phyloP scores from a whole-genome alignment of 2,888 invertebrate species.

The Taphrorychus bicolor region DNA sequence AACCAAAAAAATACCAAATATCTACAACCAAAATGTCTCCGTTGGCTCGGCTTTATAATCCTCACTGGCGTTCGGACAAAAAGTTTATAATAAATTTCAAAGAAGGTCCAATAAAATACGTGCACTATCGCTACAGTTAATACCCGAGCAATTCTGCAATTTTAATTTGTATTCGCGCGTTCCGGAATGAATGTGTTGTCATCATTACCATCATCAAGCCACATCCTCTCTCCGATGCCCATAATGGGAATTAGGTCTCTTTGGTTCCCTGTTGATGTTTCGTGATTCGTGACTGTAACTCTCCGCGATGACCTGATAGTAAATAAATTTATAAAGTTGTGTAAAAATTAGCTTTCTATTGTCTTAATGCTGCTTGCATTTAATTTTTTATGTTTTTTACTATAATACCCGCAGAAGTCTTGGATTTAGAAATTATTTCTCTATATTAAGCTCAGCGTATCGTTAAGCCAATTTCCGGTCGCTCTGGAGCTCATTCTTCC shows the following conservation, averaged over 20 bases:
- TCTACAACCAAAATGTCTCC: no score
- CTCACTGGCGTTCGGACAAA: no score
- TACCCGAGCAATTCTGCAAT: background rate
- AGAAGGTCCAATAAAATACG: no score
- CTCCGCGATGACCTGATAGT: background rate
- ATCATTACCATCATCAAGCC: background rate
- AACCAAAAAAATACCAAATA: no score
- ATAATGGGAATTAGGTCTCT: background rate
- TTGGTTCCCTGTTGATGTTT: background rate
- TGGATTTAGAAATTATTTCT: no score
- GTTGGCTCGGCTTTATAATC: no score
- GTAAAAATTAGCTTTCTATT: background rate
- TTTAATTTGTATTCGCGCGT: background rate
- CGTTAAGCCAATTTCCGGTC: conserved; percentile 4
- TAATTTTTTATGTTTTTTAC: no score
- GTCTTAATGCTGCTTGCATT: no score
- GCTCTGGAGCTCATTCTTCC: conserved; percentile 18
- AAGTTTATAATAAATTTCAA: no score
- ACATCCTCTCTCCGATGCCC: background rate
- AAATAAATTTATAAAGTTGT: background rate
- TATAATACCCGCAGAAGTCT: no score
- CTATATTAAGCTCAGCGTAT: background rate
- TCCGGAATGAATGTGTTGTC: background rate
- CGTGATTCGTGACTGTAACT: background rate
- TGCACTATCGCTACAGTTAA: no score